These are phyloP conservation scores for Vespertilio murinus DNA, from an alignment of 2,797 vertebrate genomes.

Conservation along the genomic window DNA sequence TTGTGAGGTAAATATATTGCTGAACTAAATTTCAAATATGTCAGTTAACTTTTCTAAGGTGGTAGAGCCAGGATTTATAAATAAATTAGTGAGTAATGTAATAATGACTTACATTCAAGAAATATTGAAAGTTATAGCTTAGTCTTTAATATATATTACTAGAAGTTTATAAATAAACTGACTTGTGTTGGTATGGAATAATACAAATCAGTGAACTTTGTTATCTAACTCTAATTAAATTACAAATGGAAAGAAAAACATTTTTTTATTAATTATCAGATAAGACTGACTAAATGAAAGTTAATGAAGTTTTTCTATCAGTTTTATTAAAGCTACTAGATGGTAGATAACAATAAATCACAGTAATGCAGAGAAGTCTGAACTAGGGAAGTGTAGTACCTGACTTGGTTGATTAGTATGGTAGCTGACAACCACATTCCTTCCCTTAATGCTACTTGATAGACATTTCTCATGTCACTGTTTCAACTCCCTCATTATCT, in stretches of 20 bases:
- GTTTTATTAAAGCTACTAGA: slow-evolving; percentile 57
- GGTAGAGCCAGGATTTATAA: background rate
- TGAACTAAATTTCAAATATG: slow-evolving; percentile 19
- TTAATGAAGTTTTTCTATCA: slow-evolving; percentile 72
- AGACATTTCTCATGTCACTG: background rate
- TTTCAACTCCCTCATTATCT: background rate
- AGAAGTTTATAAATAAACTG: slow-evolving; percentile 43
- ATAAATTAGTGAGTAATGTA: background rate
- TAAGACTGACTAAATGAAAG: slow-evolving; percentile 70
- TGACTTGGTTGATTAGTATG: background rate
- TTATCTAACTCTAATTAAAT: slow-evolving; percentile 68
- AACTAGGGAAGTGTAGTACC: background rate
- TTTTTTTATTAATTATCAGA: slow-evolving; percentile 73
- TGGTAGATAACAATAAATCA: slow-evolving; percentile 50
- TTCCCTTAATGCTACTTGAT: background rate
- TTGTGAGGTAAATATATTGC: background rate
- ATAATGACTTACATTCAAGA: slow-evolving; percentile 7
- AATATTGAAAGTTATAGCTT: background rate
- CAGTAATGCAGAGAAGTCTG: background rate
- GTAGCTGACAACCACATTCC: background rate
- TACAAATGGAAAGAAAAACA: slow-evolving; percentile 42
- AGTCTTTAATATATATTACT: slow-evolving; percentile 6
- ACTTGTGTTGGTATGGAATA: slow-evolving; percentile 26
- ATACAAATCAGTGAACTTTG: slow-evolving; percentile 58
- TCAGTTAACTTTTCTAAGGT: background rate